Percentiles rank a stretch among this genome's conserved stretches.
These are phyloP conservation scores for Cheilosia pagana DNA, from an alignment of 2,888 invertebrate species.

Conservation along the genomic window DNA sequence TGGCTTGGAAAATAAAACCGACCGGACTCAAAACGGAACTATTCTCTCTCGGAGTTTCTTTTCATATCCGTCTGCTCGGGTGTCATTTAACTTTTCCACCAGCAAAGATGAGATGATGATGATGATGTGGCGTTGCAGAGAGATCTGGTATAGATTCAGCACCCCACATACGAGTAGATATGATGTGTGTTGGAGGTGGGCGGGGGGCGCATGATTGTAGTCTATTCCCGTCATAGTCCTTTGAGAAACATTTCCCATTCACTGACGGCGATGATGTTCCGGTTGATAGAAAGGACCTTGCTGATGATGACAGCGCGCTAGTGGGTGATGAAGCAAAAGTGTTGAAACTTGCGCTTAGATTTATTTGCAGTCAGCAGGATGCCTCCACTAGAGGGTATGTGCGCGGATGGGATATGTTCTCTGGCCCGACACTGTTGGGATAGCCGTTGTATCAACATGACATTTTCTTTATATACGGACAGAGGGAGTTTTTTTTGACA, in stretches of 20 bases:
- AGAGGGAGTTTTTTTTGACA: not conserved
- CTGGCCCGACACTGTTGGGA: slow-evolving; percentile 24
- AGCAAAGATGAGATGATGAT: slow-evolving; percentile 49
- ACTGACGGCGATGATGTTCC: slow-evolving; percentile 50
- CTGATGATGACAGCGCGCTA: slow-evolving; percentile 45
- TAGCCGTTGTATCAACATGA: slow-evolving; percentile 20
- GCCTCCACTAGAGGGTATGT: not conserved
- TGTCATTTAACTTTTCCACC: slow-evolving; percentile 57
- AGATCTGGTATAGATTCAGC: not conserved
- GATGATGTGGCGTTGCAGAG: slow-evolving; percentile 26
- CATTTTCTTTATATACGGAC: slow-evolving; percentile 24
- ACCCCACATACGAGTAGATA: not conserved
- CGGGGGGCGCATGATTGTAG: slow-evolving; percentile 19
- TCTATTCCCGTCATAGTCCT: slow-evolving; percentile 41
- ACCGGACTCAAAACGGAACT: slow-evolving; percentile 48
- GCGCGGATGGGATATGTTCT: not conserved
- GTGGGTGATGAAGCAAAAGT: slow-evolving; percentile 40
- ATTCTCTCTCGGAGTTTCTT: slow-evolving; percentile 39
- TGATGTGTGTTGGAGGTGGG: not conserved
- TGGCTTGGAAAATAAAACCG: slow-evolving; percentile 26
- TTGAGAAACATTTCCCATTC: slow-evolving; percentile 55
- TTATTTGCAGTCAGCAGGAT: slow-evolving; percentile 50
- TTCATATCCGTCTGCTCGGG: slow-evolving; percentile 51
- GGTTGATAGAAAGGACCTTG: slow-evolving; percentile 53
- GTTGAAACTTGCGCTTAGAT: slow-evolving; percentile 56